phyloP scores from a whole-genome alignment of 2,888 invertebrate species.

The Eurytoma californica region DNA sequence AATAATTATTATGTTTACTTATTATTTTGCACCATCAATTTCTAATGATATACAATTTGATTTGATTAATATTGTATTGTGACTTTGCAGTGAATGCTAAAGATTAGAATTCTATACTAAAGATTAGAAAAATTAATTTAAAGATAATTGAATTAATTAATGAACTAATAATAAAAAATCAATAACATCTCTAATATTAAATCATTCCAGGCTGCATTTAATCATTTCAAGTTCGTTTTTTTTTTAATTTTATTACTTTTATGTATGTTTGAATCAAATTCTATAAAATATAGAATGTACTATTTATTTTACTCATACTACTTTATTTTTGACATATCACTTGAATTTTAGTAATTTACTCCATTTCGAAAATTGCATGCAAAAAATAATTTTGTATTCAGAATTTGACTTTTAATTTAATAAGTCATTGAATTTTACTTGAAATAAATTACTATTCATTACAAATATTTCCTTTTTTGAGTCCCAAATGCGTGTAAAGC shows the following conservation, averaged over 20 bases:
- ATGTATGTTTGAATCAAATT: not conserved
- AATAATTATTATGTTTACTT: constrained; percentile 38
- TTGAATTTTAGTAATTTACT: too few relatives aligned
- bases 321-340: too few relatives aligned
- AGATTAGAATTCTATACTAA: not conserved
- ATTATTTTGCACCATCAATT: constrained; percentile 11
- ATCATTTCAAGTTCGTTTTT: not conserved
- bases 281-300: too few relatives aligned
- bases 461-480: too few relatives aligned
- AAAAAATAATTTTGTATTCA: too few relatives aligned
- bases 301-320: too few relatives aligned
- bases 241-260: not conserved
- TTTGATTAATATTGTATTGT: constrained; percentile 20
- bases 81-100: not conserved
- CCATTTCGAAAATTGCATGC: too few relatives aligned
- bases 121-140: not conserved
- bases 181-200: constrained; percentile 27
- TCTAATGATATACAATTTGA: constrained; percentile 24
- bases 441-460: constrained; percentile 12
- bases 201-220: not conserved
- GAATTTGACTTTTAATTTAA: too few relatives aligned
- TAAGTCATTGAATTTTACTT: too few relatives aligned
- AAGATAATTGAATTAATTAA: too few relatives aligned
- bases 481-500: not conserved
- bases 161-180: constrained; percentile 39